Evolutionary conservation across 2,888 invertebrate species (phyloP).

Genomic region (Stenolophus ochropezus): DNA sequence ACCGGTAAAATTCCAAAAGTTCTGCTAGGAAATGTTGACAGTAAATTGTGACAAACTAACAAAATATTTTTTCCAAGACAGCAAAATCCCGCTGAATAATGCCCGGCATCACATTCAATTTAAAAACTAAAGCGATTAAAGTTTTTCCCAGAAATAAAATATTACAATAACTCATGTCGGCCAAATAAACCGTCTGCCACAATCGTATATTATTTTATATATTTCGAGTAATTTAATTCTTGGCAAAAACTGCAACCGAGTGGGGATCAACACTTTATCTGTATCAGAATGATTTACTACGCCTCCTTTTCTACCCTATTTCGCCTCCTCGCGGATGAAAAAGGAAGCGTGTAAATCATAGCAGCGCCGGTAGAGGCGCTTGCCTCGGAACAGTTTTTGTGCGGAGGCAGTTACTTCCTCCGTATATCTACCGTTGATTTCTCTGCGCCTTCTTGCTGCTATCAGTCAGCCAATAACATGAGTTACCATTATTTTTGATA

Average conservation of each 20-base stretch:
- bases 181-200: slow-evolving; percentile 34
- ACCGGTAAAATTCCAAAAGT: too few relatives aligned
- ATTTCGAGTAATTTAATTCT: slow-evolving; percentile 57
- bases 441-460: background rate
- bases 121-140: slow-evolving; percentile 43
- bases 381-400: slow-evolving; percentile 3
- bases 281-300: slow-evolving; percentile 55
- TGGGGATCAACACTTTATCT: slow-evolving; percentile 56
- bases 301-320: slow-evolving; percentile 55
- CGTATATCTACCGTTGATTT: background rate
- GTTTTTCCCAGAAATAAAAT: slow-evolving; percentile 35
- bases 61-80: background rate
- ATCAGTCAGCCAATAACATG: too few relatives aligned
- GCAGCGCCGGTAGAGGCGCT: slow-evolving; percentile 34
- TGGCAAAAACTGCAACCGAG: slow-evolving; percentile 46
- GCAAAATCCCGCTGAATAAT: background rate
- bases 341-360: slow-evolving; percentile 50
- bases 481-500: too few relatives aligned
- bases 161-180: slow-evolving; percentile 41
- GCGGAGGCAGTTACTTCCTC: slow-evolving; percentile 5
- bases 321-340: slow-evolving; percentile 37
- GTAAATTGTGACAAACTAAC: background rate
- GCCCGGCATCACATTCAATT: slow-evolving; percentile 25
- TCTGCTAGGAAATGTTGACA: too few relatives aligned
- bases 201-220: slow-evolving; percentile 56